Base-by-base conservation (phyloP, 1,140 invertebrate genomes). In the Atta cephalotes region DNA sequence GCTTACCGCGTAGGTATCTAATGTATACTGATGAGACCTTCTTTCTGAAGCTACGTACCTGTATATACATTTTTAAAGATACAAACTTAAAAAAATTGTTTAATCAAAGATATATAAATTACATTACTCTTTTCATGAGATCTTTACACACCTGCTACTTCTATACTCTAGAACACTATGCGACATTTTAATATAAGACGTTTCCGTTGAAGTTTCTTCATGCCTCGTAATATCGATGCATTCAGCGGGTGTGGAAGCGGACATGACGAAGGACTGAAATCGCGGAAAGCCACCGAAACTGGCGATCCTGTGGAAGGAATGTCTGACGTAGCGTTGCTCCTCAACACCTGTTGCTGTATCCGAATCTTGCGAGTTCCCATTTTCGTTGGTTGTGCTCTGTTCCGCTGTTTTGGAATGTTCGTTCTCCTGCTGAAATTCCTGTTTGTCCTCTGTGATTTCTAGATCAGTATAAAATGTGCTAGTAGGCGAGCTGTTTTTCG, bases 401-500 rank as follows among this genome's bases (percentile, higher is more conserved):
- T 95, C 92, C 63, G 90, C 92, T 86, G 91, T 89, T 62, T 86
- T 92, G 28, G 88, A 87, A 80, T 86, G 79, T 81, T 86, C 70
- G 65, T 51, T 70, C 49, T 89, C 86, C 25, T 74, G 80, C 10
- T 60, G 56, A 25, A 85, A 78, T 31, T 92, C 86, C 31, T 84
- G 65, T n/a, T 82, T 68, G 70, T 93, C 92, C 7, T 92, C 90
- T 4, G 90, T 86, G 0, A 87, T 89, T 7, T 93, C 92, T 49
- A 95, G 85, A 87, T 95, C 92, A 0, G 95, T 94, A 49, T 95
- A 95, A 89, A 95, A 95, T 14, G 88, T 95, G 66, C 95, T 95
- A 12, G 93, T 94, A 0, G 94, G 86, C 63, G 92, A 87, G 63
- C 78, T 92, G 21, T 74, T 92, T 84, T 94, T 95, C 31, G 94